Percentiles rank a stretch among this genome's conserved stretches.
These are phyloP conservation scores for Dipodomys stephensi DNA, from an alignment of 2,113 vertebrate genomes.

Conservation along the genomic window DNA sequence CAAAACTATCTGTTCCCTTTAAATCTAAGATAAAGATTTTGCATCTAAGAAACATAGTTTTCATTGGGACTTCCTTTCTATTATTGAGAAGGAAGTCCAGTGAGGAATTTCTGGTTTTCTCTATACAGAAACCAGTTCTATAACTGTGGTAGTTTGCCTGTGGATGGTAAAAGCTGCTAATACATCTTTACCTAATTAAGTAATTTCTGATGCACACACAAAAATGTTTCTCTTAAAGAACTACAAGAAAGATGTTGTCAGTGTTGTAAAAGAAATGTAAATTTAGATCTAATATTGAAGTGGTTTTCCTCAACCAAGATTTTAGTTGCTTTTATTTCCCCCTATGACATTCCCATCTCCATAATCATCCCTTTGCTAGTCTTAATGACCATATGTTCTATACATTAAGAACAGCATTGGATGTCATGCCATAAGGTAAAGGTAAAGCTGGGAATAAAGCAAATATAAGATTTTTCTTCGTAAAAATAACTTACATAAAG, in stretches of 20 bases:
- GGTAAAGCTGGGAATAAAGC: constrained; percentile 16
- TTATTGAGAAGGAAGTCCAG: neutral
- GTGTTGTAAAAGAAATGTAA: constrained; percentile 34
- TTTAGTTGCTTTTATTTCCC: constrained; percentile 64
- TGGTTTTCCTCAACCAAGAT: constrained; percentile 31
- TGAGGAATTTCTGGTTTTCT: constrained; percentile 1
- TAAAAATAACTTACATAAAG: neutral
- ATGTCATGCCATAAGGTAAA: constrained; percentile 46
- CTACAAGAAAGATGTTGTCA: constrained; percentile 56
- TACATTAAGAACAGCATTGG: constrained; percentile 42
- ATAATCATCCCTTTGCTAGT: constrained; percentile 45
- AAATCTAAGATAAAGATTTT: neutral
- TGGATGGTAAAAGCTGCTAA: constrained; percentile 58
- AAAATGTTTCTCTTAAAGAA: constrained; percentile 61
- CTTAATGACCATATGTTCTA: neutral
- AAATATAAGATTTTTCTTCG: neutral
- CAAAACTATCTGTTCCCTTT: neutral
- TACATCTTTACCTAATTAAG: constrained; percentile 72
- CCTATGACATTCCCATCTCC: neutral
- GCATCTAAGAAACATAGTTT: neutral
- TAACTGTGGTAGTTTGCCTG: constrained; percentile 49
- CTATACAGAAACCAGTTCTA: constrained; percentile 55
- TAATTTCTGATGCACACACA: constrained; percentile 52
- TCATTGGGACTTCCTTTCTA: neutral
- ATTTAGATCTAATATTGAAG: constrained; percentile 52